phyloP scores from a whole-genome alignment of 2,113 vertebrate species.

The Mustela lutreola region DNA sequence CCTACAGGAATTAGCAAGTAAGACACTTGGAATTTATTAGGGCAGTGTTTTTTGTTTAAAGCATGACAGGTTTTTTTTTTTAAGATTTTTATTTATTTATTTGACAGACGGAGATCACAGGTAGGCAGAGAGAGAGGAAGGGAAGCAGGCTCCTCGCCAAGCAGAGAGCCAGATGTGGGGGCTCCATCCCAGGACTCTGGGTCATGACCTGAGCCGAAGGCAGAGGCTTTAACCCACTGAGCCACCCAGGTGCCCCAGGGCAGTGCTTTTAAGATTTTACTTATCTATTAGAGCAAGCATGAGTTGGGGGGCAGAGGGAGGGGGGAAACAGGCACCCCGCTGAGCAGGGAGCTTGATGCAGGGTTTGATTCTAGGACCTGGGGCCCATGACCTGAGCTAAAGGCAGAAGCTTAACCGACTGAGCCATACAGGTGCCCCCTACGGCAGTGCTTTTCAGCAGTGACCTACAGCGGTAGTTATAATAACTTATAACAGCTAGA shows the following conservation, averaged over 20 bases:
- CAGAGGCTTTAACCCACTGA: no score
- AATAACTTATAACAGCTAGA: no score
- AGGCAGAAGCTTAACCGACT: neutral
- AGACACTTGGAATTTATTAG: neutral
- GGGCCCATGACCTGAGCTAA: neutral
- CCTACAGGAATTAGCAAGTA: conserved; percentile 3
- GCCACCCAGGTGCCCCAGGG: neutral
- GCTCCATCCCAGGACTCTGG: no score
- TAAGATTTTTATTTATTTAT: no score
- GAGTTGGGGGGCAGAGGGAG: neutral
- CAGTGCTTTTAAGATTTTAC: neutral
- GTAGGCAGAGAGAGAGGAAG: no score
- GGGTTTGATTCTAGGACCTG: neutral
- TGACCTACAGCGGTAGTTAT: neutral
- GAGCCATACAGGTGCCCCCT: neutral
- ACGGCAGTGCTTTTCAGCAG: neutral
- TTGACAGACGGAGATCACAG: no score
- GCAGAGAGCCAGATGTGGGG: no score
- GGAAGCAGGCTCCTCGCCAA: no score
- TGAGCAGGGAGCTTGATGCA: neutral
- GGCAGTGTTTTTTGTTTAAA: neutral
- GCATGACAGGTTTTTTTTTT: no score
- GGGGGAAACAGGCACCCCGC: no score
- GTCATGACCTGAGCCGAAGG: no score
- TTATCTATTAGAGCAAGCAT: neutral